A percentile compares a stretch with the other conserved stretches of the same genome.
phyloP scores from a whole-genome alignment of 1,140 invertebrate species.

The Trialeurodes vaporariorum region DNA sequence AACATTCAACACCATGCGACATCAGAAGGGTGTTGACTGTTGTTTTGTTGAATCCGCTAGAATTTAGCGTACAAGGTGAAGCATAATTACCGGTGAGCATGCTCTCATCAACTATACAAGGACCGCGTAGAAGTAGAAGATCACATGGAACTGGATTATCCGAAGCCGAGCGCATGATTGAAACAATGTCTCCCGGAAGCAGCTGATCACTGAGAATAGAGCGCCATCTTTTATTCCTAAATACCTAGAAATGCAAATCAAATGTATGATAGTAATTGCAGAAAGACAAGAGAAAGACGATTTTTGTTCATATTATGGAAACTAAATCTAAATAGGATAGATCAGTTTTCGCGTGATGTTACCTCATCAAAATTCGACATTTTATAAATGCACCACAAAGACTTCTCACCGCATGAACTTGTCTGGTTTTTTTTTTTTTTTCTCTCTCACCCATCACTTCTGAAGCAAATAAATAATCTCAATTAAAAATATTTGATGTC shows the following conservation, averaged over 20 bases:
- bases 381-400: too few species aligned
- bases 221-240: slow-evolving; percentile 87
- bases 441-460: too few species aligned
- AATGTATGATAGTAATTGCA: background rate
- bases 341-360: too few species aligned
- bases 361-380: too few species aligned
- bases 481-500: too few species aligned
- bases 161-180: slow-evolving; percentile 74
- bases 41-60: too few species aligned
- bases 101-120: slow-evolving; percentile 94
- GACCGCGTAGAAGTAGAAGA: slow-evolving; percentile 81
- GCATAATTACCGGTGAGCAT: slow-evolving; percentile 94
- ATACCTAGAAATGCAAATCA: slow-evolving; percentile 51
- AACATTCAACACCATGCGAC: too few species aligned
- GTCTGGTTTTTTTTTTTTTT: too few species aligned
- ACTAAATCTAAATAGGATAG: background rate
- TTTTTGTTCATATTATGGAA: background rate
- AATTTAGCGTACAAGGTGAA: too few species aligned
- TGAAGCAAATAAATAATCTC: too few species aligned
- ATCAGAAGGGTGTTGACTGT: too few species aligned
- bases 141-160: slow-evolving; percentile 95
- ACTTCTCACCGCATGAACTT: too few species aligned
- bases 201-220: slow-evolving; percentile 75
- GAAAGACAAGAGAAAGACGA: background rate
- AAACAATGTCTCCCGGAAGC: slow-evolving; percentile 93